Evolutionary conservation across 2,888 invertebrate species (phyloP), one percentile per base, ranked within the genome.

Genomic region (Dermolepida albohirtum): DNA sequence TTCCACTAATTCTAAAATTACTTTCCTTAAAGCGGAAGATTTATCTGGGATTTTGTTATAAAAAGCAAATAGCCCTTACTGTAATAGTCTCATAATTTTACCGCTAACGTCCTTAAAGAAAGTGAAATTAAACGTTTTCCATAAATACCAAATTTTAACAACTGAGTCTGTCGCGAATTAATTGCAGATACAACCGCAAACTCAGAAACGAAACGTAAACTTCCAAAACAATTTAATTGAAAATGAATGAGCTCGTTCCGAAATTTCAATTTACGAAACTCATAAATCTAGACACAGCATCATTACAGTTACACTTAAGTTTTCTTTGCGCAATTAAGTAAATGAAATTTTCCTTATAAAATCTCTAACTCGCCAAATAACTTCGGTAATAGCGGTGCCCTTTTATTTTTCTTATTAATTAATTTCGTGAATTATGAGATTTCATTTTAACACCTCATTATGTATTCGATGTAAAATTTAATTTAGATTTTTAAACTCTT

Each of bases 181-280:
- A 66, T 65, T 52, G 64, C 67, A 59, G 65, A 55, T 63, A 63
- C 55, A 52, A 59, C 59, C 66, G 69, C 66, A 29, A 51, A 62
- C 54, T 50, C 64, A 57, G 39, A 50, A 66, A 57, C 59, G 59
- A 66, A 66, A 66, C 57, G 54, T 57, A 71, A 73, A 72, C 70
- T 74, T 73, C 72, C 70, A 70, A 73, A 75, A 75, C 74, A 75
- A 73, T 74, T 73, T 74, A 75, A 75, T 76, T 75, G 74, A 73
- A 75, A 75, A 74, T 73, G 73, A 75, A 74, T 73, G 74, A 72
- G 73, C 70, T 71, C 68, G 71, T 74, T 72, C 72, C 73, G 74
- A 75, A 75, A 75, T 74, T 75, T 74, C 74, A 75, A 76, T 76
- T 76, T 75, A 73, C 73, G 74, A 76, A 75, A 75, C 75, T 74